A percentile compares a stretch with the other conserved stretches of the same genome.
Evolutionary conservation across 2,113 vertebrate genomes (phyloP).

Genomic region (Oreotrochilus melanogaster): DNA sequence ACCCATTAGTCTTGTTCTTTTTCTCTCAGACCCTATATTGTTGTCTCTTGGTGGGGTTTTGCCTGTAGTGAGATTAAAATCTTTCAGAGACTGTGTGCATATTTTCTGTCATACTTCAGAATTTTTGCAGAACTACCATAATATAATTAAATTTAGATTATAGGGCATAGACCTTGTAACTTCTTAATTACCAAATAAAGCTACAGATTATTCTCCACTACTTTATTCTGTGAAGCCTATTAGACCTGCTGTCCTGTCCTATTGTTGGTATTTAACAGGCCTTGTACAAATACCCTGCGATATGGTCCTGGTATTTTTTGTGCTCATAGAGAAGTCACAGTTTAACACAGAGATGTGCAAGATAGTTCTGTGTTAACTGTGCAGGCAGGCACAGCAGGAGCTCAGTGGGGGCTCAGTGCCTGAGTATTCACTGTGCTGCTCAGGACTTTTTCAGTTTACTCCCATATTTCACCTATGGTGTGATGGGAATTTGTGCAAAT

Average conservation of each 20-base stretch:
- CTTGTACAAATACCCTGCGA: background rate
- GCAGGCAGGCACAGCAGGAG: background rate
- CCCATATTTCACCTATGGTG: background rate
- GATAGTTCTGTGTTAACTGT: rapidly evolving
- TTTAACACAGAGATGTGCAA: background rate
- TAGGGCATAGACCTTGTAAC: background rate
- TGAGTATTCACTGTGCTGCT: background rate
- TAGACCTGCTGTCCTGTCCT: background rate
- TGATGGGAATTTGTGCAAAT: background rate
- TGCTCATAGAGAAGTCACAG: background rate
- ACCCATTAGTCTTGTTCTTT: background rate
- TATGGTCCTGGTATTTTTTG: background rate
- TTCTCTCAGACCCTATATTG: background rate
- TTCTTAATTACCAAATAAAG: background rate
- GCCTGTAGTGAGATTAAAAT: background rate
- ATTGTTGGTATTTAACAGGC: background rate
- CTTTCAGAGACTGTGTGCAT: background rate
- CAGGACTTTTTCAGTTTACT: background rate
- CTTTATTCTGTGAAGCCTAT: background rate
- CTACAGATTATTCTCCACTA: background rate
- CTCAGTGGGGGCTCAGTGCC: background rate
- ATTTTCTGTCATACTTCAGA: background rate
- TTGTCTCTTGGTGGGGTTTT: background rate
- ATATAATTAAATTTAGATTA: background rate
- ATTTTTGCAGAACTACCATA: background rate